A percentile compares a stretch with the other conserved stretches of the same genome.
These are phyloP conservation scores for Alloplasta piceator DNA, from an alignment of 2,888 invertebrate genomes.

Conservation along the genomic window DNA sequence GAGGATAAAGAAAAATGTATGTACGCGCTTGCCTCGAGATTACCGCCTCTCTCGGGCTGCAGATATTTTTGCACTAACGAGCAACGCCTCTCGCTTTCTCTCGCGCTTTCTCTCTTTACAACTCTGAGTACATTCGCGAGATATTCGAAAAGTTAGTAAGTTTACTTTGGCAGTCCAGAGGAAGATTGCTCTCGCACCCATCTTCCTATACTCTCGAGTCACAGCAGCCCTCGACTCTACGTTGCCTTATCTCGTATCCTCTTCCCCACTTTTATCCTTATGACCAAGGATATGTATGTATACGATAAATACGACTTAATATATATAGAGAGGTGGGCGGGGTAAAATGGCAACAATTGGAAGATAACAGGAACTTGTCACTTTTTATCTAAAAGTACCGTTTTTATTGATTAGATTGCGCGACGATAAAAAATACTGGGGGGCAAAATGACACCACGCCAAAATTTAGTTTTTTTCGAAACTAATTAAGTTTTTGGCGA, in stretches of 20 bases:
- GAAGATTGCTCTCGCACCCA: constrained; percentile 72
- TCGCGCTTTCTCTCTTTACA: constrained; percentile 45
- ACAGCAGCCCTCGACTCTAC: not conserved
- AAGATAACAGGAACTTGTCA: too few relatives aligned
- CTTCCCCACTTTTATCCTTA: not conserved
- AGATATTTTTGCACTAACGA: constrained; percentile 16
- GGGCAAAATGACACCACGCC: too few relatives aligned
- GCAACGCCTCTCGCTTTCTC: constrained; percentile 45
- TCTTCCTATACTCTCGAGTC: constrained; percentile 31
- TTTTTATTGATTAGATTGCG: too few relatives aligned
- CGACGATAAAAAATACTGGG: too few relatives aligned
- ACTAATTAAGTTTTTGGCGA: too few relatives aligned
- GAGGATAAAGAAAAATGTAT: too few relatives aligned
- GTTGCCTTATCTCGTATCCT: not conserved
- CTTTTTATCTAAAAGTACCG: too few relatives aligned
- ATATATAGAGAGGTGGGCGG: too few relatives aligned
- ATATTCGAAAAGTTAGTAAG: constrained; percentile 73
- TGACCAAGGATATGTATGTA: too few relatives aligned
- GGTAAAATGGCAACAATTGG: too few relatives aligned
- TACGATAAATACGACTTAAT: too few relatives aligned
- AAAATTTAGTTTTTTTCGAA: too few relatives aligned
- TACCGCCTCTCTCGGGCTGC: constrained; percentile 11
- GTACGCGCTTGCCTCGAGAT: constrained; percentile 14
- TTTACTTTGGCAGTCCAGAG: constrained; percentile 62
- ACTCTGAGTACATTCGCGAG: constrained; percentile 50